These are phyloP conservation scores for Pseudorasbora parva DNA, from an alignment of 2,113 vertebrate genomes.

Conservation along the genomic window DNA sequence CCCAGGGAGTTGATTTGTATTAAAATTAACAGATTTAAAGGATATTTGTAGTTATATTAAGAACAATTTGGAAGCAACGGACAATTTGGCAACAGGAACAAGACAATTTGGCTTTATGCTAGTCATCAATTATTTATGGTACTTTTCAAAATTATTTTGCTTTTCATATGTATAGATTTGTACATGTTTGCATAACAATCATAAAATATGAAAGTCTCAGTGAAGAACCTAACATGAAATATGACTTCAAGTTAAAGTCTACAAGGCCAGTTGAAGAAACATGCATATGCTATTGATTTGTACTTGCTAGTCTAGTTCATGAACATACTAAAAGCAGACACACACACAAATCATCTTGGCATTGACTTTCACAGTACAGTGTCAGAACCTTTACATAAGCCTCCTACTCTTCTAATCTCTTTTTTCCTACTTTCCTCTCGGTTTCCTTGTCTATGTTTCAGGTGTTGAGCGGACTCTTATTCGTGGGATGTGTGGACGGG, in stretches of 20 bases:
- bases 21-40: neutral
- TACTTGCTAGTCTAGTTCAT: constrained; percentile 13
- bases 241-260: neutral
- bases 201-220: neutral
- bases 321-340: constrained; percentile 7
- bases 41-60: neutral
- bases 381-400: constrained; percentile 74
- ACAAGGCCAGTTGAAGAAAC: neutral
- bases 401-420: constrained; percentile 65
- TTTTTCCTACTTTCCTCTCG: constrained; percentile 43
- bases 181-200: neutral
- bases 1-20: neutral
- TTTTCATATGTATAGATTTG: neutral
- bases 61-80: too few species aligned
- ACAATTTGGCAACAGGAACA: too few species aligned
- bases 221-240: neutral
- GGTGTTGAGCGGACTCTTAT: constrained; percentile 67
- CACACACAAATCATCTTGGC: constrained; percentile 32
- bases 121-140: neutral
- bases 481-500: constrained; percentile 74
- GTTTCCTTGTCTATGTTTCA: constrained; percentile 51
- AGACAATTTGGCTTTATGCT: neutral
- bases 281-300: neutral
- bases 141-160: neutral
- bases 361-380: constrained; percentile 58